Evolutionary conservation across 2,888 invertebrate species (phyloP).

Genomic region (Lycaena phlaeas): DNA sequence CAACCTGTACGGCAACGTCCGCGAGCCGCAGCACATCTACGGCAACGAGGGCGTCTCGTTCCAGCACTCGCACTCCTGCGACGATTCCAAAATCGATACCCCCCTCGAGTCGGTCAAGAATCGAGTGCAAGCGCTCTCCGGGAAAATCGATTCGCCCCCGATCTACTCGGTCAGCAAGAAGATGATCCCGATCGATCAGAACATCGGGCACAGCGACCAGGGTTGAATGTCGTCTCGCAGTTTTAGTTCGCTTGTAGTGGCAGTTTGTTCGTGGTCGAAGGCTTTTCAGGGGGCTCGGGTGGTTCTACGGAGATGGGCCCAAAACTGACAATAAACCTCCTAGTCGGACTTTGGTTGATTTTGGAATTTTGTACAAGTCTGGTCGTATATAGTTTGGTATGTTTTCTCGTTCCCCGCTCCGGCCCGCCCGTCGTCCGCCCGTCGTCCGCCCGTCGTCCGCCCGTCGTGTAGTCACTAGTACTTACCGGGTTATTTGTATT

Average conservation of each 20-base stretch:
- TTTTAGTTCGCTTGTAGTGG: slow-evolving; percentile 44
- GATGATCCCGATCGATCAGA: slow-evolving; percentile 48
- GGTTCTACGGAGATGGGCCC: background rate
- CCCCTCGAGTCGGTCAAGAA: slow-evolving; percentile 60
- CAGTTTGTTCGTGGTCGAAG: slow-evolving; percentile 25
- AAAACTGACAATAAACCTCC: background rate
- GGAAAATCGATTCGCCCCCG: slow-evolving; percentile 51
- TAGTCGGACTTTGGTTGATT: slow-evolving; percentile 1
- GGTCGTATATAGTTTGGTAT: background rate
- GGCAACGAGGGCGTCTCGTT: slow-evolving; percentile 49
- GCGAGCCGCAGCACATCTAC: slow-evolving; percentile 58
- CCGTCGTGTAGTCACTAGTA: slow-evolving; percentile 24
- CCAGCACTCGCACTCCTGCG: slow-evolving; percentile 39
- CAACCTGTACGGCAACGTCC: slow-evolving; percentile 58
- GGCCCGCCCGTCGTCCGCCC: background rate
- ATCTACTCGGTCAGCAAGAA: slow-evolving; percentile 64
- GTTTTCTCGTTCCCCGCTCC: background rate
- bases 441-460: no score
- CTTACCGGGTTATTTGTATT: slow-evolving; percentile 36
- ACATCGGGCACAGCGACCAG: slow-evolving; percentile 41
- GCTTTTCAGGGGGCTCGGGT: background rate
- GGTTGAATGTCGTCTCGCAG: slow-evolving; percentile 34
- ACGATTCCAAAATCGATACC: slow-evolving; percentile 50
- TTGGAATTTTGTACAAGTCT: slow-evolving; percentile 1
- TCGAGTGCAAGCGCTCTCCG: slow-evolving; percentile 54